These are phyloP conservation scores for Synergus laeviventris DNA, from an alignment of 2,888 invertebrate genomes.

Conservation along the genomic window DNA sequence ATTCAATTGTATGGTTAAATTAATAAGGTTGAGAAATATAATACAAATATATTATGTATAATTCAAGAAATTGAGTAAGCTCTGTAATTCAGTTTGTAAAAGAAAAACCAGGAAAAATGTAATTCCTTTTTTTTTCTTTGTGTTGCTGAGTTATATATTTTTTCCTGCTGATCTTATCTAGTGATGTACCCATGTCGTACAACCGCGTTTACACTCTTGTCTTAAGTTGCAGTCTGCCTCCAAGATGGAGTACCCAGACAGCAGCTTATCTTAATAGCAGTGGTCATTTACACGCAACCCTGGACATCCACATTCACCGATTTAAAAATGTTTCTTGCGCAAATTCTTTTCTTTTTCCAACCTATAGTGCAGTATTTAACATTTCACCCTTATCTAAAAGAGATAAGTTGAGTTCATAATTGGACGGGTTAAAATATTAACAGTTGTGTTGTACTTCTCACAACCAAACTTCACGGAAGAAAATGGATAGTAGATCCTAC, in stretches of 20 bases:
- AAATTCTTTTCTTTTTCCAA: not conserved
- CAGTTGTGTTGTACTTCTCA: not conserved
- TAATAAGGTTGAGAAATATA: not conserved
- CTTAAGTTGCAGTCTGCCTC: constrained; percentile 46
- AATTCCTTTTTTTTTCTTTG: not conserved
- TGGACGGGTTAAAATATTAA: not conserved
- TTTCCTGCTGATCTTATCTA: constrained; percentile 28
- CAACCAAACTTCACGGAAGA: not conserved
- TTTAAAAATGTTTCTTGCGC: constrained; percentile 2
- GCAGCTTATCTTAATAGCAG: constrained; percentile 57
- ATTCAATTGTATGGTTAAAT: too few relatives aligned
- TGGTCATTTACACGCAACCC: constrained; percentile 59
- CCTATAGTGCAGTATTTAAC: not conserved
- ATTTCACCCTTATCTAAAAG: not conserved
- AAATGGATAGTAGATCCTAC: too few relatives aligned
- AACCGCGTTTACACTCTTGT: constrained; percentile 33
- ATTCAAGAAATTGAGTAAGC: not conserved
- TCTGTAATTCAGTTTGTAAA: not conserved
- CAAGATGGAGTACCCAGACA: constrained; percentile 53
- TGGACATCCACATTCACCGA: constrained; percentile 47
- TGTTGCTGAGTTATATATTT: constrained; percentile 1
- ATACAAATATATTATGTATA: too few relatives aligned
- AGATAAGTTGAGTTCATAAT: not conserved
- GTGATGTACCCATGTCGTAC: constrained; percentile 18
- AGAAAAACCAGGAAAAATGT: not conserved